These are phyloP conservation scores for Caenorhabditis elegans DNA, from an alignment of 1,140 invertebrate species.

Conservation along the genomic window DNA sequence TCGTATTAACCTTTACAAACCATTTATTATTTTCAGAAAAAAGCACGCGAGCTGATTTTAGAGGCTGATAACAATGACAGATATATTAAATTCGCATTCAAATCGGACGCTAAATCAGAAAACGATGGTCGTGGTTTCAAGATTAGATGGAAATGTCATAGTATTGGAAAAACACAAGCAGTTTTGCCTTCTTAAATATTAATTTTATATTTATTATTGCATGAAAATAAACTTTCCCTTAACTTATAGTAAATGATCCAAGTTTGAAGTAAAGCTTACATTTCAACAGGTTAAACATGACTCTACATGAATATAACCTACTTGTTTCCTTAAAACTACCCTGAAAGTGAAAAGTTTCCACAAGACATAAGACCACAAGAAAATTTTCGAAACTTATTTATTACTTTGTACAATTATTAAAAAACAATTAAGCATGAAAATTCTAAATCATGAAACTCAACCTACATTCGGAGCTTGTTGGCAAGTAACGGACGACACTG, in stretches of 20 bases:
- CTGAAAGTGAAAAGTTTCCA: no score
- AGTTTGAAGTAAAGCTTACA: no score
- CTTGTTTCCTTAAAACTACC: no score
- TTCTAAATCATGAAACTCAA: no score
- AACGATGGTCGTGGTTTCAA: conserved; percentile 55
- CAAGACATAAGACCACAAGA: no score
- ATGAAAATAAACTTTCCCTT: neutral
- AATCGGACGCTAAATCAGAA: conserved; percentile 39
- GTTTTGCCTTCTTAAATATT: neutral
- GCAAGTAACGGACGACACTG: neutral
- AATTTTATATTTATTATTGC: neutral
- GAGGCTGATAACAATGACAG: neutral
- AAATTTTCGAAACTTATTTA: no score
- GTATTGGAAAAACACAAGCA: neutral
- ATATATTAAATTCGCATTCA: conserved; percentile 45
- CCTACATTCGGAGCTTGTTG: neutral
- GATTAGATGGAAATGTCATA: conserved; percentile 51
- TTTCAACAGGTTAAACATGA: no score
- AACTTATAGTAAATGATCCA: no score
- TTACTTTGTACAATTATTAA: no score
- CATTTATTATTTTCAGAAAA: neutral
- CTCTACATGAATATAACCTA: no score
- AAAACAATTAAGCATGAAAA: no score
- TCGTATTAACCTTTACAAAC: no score
- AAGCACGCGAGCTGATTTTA: neutral